Percentiles rank a stretch among this genome's conserved stretches.
Conservation (phyloP, 2,113 vertebrate species). For the Corvus moneduloides region DNA sequence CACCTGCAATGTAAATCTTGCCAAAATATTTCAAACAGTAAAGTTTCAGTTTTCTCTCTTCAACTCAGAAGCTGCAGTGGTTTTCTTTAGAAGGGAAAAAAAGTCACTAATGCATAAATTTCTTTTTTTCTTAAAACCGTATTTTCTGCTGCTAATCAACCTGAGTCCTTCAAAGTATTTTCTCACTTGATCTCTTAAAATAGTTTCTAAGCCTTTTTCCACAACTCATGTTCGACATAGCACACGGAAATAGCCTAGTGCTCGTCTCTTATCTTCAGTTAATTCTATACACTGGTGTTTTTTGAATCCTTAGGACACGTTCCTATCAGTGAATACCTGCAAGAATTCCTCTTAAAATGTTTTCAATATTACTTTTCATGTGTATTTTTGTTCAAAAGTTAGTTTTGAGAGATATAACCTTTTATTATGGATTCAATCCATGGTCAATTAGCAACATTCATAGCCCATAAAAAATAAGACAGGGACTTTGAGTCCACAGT, state of each 20-base stretch:
- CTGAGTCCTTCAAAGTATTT: conserved; percentile 67
- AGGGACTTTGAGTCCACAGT: not conserved
- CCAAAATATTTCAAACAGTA: conserved; percentile 15
- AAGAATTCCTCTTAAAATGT: not conserved
- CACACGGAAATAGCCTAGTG: conserved; percentile 20
- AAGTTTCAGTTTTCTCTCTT: conserved; percentile 42
- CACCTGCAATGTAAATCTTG: conserved; percentile 29
- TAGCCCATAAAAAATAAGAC: not conserved
- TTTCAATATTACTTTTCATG: not conserved
- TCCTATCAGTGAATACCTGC: conserved; percentile 5
- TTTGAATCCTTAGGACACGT: not conserved
- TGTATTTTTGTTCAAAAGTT: not conserved
- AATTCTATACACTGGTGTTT: conserved; percentile 17
- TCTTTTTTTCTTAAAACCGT: conserved; percentile 26
- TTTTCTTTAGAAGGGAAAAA: conserved; percentile 41
- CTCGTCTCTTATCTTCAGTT: conserved; percentile 16
- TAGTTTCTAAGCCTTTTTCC: conserved; percentile 60
- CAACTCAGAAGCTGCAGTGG: conserved; percentile 17
- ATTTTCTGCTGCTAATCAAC: conserved; percentile 64
- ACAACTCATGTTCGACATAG: conserved; percentile 32
- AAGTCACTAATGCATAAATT: conserved; percentile 14
- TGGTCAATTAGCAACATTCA: not conserved
- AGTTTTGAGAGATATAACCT: not conserved
- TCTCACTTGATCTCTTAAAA: conserved; percentile 65
- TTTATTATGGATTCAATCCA: not conserved